phyloP scores from a whole-genome alignment of 2,888 invertebrate genomes.

The Ichneumon xanthorius region DNA sequence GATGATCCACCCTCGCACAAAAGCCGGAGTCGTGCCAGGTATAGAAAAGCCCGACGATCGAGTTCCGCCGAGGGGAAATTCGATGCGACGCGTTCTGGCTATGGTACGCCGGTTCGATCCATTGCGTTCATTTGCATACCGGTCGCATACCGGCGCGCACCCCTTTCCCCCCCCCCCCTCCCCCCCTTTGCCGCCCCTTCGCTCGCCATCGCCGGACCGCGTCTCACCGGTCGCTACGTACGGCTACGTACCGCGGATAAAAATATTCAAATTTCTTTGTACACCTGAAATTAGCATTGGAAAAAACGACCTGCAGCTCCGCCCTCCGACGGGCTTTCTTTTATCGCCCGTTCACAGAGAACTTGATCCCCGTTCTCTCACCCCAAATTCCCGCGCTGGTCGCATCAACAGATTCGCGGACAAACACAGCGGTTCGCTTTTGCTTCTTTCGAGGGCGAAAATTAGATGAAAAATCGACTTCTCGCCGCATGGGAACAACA shows the following conservation, averaged over 20 bases:
- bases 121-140: conserved; percentile 77
- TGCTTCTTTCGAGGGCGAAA: background rate
- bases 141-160: background rate
- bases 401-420: background rate
- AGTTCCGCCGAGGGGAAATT: conserved; percentile 27
- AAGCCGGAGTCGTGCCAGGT: conserved; percentile 19
- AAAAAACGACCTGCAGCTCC: conserved; percentile 38
- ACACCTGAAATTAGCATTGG: conserved; percentile 65
- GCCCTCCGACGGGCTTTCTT: background rate
- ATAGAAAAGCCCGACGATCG: conserved; percentile 33
- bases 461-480: background rate
- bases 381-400: background rate
- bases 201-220: background rate
- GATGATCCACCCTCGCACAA: conserved; percentile 10
- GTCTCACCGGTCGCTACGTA: background rate
- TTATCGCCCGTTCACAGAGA: background rate
- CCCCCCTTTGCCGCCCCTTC: too few species aligned
- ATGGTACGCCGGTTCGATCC: conserved; percentile 70
- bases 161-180: too few species aligned
- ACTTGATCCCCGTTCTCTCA: background rate
- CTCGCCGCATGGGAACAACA: background rate
- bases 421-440: background rate
- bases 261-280: conserved; percentile 68
- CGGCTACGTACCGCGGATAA: conserved; percentile 43
- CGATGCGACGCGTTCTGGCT: conserved; percentile 63